A percentile compares a stretch with the other conserved stretches of the same genome.
These are phyloP conservation scores for Trichopoda pennipes DNA, from an alignment of 2,888 invertebrate species.

Conservation along the genomic window DNA sequence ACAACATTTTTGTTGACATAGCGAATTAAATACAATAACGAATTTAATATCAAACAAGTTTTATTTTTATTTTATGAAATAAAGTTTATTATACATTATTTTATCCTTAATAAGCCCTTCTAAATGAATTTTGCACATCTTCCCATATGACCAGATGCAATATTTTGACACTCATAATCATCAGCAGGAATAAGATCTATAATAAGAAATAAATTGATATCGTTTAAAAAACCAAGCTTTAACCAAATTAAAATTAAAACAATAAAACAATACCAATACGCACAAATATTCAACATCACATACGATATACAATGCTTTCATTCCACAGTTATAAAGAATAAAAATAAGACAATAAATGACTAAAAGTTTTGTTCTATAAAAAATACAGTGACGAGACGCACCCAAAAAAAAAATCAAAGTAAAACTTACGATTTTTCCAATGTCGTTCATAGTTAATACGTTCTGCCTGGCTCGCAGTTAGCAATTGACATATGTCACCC, in stretches of 20 bases:
- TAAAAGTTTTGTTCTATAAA: constrained; percentile 34
- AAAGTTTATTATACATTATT: constrained; percentile 8
- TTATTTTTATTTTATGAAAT: background rate
- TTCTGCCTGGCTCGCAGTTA: constrained; percentile 73
- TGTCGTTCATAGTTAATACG: constrained; percentile 71
- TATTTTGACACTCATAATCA: constrained; percentile 40
- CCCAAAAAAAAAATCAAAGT: constrained; percentile 10
- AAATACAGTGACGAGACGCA: constrained; percentile 1
- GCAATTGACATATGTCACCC: constrained; percentile 69
- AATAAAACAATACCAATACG: constrained; percentile 3
- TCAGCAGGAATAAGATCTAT: constrained; percentile 26
- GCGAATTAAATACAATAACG: no score
- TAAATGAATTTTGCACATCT: constrained; percentile 31
- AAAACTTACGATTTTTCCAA: constrained; percentile 43
- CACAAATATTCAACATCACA: background rate
- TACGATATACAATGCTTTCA: background rate
- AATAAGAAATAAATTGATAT: constrained; percentile 19
- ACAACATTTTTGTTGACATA: no score
- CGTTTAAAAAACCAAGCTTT: constrained; percentile 9
- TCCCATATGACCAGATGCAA: constrained; percentile 43
- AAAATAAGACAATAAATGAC: background rate
- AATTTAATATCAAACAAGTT: no score
- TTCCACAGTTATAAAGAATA: background rate
- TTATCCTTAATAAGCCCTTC: background rate
- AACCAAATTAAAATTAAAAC: constrained; percentile 47